Conservation (phyloP, 2,888 invertebrate genomes). For the Tromatobia lineatoria region DNA sequence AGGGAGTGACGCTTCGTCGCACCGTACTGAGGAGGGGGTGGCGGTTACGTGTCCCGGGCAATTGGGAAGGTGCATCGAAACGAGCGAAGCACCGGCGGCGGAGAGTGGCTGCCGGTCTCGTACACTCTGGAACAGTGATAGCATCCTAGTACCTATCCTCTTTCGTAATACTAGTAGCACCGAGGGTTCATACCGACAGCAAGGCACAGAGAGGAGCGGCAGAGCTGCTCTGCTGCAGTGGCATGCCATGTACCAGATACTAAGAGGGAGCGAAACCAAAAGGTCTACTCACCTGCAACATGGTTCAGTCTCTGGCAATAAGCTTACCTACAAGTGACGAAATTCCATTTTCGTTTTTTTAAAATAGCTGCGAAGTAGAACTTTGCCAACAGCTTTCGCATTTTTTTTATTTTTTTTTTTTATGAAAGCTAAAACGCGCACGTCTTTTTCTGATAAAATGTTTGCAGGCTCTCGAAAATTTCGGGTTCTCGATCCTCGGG, state of each 20-base stretch:
- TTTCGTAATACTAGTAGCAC: neutral
- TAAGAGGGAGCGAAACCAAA: conserved; percentile 42
- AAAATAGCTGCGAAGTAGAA: too few species aligned
- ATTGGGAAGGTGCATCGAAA: conserved; percentile 31
- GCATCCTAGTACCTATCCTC: neutral
- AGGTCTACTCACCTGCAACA: conserved; percentile 48
- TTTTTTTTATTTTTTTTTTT: too few species aligned
- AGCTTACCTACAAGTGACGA: conserved; percentile 36
- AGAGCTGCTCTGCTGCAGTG: neutral
- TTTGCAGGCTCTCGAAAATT: too few species aligned
- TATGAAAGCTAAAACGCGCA: too few species aligned
- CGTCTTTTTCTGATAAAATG: too few species aligned
- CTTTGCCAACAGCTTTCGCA: too few species aligned
- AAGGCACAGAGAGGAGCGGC: neutral
- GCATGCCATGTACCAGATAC: conserved; percentile 13
- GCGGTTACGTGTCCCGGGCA: conserved; percentile 13
- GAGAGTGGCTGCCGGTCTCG: conserved; percentile 9
- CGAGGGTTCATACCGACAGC: conserved; percentile 6
- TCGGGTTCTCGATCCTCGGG: too few species aligned
- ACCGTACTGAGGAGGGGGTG: neutral
- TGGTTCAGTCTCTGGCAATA: conserved; percentile 48
- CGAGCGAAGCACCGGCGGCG: neutral
- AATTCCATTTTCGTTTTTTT: neutral
- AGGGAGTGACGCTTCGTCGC: neutral
- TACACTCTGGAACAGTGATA: conserved; percentile 4